Conservation (phyloP, 1,140 invertebrate genomes). For the Chionoecetes opilio region DNA sequence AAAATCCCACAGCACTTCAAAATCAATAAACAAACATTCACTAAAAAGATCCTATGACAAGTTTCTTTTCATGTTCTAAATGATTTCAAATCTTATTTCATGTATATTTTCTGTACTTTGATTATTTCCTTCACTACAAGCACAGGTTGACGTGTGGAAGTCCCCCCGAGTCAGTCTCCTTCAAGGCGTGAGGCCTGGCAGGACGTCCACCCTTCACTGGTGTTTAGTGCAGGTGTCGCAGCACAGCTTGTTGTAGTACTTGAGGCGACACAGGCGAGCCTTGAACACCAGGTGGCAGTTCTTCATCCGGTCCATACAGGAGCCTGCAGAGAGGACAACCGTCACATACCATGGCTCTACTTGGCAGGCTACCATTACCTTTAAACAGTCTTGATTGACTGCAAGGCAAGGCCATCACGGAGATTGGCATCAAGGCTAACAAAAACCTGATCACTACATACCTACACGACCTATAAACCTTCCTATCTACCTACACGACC, state of each 20-base stretch:
- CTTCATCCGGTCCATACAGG: slow-evolving; percentile 83
- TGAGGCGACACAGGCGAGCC: slow-evolving; percentile 82
- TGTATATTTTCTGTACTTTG: background rate
- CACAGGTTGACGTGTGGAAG: background rate
- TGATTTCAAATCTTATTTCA: background rate
- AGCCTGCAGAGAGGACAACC: slow-evolving; percentile 27
- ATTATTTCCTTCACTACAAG: background rate
- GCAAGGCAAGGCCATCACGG: too few relatives aligned
- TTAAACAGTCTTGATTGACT: too few relatives aligned
- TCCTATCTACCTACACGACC: too few relatives aligned
- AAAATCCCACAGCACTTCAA: background rate
- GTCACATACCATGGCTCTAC: background rate
- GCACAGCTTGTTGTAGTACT: slow-evolving; percentile 83
- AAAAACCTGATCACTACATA: too few relatives aligned
- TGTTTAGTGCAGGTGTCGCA: slow-evolving; percentile 82
- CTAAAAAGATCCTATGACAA: background rate
- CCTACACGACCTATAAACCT: too few relatives aligned
- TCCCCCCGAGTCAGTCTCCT: background rate
- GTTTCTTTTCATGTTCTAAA: background rate
- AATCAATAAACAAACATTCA: background rate
- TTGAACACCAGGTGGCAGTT: slow-evolving; percentile 82
- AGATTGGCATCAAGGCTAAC: too few relatives aligned
- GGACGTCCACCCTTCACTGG: slow-evolving; percentile 5
- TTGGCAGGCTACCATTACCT: background rate
- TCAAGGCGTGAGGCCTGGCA: background rate